A percentile compares a stretch with the other conserved stretches of the same genome.
phyloP scores from a whole-genome alignment of 2,797 vertebrate genomes.

The Mus spretus region DNA sequence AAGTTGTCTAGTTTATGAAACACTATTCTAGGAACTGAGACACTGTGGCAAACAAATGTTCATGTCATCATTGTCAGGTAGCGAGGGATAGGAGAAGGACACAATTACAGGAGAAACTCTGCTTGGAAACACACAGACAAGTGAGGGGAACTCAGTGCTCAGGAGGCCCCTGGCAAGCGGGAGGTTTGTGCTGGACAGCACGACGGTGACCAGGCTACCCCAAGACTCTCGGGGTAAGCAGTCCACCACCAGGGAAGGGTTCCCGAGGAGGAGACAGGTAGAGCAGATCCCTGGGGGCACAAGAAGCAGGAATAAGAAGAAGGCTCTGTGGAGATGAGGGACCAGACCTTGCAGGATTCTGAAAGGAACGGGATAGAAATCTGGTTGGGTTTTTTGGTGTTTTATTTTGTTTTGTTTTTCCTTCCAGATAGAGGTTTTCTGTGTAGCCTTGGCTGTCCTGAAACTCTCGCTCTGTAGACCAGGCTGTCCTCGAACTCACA shows the following conservation, averaged over 20 bases:
- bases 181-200: not conserved
- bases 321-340: not conserved
- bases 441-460: not conserved
- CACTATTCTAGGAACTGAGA: constrained; percentile 13
- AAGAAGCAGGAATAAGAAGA: not conserved
- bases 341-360: not conserved
- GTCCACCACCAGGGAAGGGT: not conserved
- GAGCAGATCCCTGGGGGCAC: not conserved
- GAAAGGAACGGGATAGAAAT: not conserved
- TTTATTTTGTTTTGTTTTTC: not conserved
- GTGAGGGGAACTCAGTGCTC: not conserved
- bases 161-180: not conserved
- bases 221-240: not conserved
- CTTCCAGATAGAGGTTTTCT: not conserved
- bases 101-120: constrained; percentile 27
- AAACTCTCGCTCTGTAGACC: not conserved
- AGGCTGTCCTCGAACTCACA: not conserved
- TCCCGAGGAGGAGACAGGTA: not conserved
- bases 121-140: constrained; percentile 4
- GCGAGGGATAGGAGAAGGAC: not conserved
- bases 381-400: not conserved
- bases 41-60: not conserved
- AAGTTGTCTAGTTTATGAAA: constrained; percentile 13
- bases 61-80: not conserved
- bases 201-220: not conserved